Percentiles rank a stretch among this genome's conserved stretches.
Evolutionary conservation across 2,113 vertebrate species (phyloP).

Genomic region (Mustela nigripes): DNA sequence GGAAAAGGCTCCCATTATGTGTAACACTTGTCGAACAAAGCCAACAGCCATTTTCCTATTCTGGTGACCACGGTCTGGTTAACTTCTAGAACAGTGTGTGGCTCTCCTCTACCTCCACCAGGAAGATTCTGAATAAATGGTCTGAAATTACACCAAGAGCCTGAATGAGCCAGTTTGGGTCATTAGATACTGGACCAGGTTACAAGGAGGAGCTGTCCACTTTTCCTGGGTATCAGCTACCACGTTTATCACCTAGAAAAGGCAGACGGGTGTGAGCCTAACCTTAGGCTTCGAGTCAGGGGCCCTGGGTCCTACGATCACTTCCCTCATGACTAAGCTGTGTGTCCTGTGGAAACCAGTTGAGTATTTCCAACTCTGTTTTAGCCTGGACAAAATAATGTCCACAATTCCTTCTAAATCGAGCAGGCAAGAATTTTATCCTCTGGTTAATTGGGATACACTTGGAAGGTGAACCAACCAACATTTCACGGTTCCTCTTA

Average conservation of each 20-base stretch:
- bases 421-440: background rate
- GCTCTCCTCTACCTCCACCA: background rate
- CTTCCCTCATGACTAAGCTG: background rate
- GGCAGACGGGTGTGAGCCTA: background rate
- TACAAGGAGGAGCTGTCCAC: background rate
- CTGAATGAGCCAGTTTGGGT: background rate
- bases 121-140: background rate
- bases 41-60: background rate
- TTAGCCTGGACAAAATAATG: background rate
- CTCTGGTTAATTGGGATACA: background rate
- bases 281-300: background rate
- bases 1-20: background rate
- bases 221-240: background rate
- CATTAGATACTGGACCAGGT: background rate
- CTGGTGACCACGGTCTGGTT: background rate
- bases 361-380: background rate
- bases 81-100: background rate
- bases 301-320: background rate
- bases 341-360: background rate
- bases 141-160: background rate
- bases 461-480: background rate
- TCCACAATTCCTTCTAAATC: background rate
- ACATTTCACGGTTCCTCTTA: background rate
- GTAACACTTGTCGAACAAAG: background rate
- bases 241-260: background rate